Conservation (phyloP, 2,888 invertebrate species). For the Panzeria rudis region DNA sequence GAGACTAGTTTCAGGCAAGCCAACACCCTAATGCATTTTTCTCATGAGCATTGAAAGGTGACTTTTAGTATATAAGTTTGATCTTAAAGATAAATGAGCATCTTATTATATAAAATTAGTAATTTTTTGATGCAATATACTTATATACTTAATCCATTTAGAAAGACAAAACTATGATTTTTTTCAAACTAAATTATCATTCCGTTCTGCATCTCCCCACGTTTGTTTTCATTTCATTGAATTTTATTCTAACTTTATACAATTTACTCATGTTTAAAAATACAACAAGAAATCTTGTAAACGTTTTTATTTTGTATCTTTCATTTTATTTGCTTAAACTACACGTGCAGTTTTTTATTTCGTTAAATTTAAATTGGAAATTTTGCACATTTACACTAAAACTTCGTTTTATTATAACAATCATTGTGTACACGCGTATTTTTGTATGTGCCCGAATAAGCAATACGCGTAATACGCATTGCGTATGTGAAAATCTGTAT, state of each 20-base stretch:
- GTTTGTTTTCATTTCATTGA: constrained; percentile 54
- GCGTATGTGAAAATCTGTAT: constrained; percentile 58
- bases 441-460: not conserved
- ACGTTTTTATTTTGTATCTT: constrained; percentile 18
- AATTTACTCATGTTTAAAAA: not conserved
- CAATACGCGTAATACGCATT: not conserved
- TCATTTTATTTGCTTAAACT: constrained; percentile 38
- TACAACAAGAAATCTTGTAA: constrained; percentile 27
- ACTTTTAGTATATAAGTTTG: no score
- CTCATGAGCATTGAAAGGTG: no score
- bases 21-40: no score
- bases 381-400: constrained; percentile 59
- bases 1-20: no score
- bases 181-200: not conserved
- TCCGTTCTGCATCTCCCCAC: not conserved
- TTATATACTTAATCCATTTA: no score
- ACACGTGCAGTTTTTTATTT: constrained; percentile 42
- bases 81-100: no score
- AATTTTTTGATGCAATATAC: no score
- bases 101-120: no score
- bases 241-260: constrained; percentile 11
- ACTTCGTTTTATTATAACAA: constrained; percentile 30
- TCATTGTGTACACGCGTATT: not conserved
- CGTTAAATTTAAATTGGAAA: constrained; percentile 52
- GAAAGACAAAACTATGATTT: no score